These are phyloP conservation scores for Podarcis raffonei DNA, from an alignment of 2,113 vertebrate genomes.

Conservation along the genomic window DNA sequence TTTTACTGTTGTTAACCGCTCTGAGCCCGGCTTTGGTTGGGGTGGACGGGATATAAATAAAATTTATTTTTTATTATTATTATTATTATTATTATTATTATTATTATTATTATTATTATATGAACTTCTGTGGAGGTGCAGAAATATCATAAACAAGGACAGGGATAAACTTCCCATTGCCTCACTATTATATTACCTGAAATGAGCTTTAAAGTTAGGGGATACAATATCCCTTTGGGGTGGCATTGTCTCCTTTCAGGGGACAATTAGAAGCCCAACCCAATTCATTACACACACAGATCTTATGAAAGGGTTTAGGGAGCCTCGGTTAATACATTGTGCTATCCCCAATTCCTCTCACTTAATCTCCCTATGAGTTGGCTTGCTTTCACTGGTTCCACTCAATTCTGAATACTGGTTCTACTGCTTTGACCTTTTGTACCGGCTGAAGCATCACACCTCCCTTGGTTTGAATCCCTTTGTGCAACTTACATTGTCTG, in stretches of 20 bases:
- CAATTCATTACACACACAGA: neutral
- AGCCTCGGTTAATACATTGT: neutral
- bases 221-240: neutral
- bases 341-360: neutral
- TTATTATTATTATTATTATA: no score
- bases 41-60: no score
- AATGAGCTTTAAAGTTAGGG: neutral
- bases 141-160: neutral
- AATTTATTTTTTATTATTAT: no score
- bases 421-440: neutral
- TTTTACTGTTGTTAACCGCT: no score
- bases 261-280: no score
- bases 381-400: neutral
- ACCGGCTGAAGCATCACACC: neutral
- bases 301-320: neutral
- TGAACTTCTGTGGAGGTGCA: neutral
- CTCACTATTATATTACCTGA: neutral
- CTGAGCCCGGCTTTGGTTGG: no score
- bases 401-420: no score
- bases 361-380: neutral
- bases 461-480: neutral
- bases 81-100: no score
- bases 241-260: no score
- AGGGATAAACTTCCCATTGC: neutral
- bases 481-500: neutral